Conservation (phyloP, 2,888 invertebrate genomes). For the Dendrolimus pini region DNA sequence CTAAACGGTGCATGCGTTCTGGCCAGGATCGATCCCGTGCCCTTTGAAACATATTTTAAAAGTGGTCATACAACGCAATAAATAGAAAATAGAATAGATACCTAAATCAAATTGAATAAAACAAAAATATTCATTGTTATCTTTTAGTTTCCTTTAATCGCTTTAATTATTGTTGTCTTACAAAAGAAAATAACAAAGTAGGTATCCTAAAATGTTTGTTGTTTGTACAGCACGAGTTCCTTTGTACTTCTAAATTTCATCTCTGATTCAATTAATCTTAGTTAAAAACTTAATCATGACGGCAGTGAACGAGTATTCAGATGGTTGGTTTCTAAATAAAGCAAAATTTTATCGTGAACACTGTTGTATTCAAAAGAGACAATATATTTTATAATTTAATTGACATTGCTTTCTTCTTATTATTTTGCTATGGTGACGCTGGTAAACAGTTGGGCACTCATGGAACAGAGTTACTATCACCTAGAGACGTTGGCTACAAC, state of each 20-base stretch:
- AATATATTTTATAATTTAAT: neutral
- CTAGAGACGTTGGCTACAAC: no score
- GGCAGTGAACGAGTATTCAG: constrained; percentile 11
- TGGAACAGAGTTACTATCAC: no score
- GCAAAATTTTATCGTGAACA: constrained; percentile 23
- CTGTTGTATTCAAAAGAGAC: constrained; percentile 10
- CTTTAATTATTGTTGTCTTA: constrained; percentile 6
- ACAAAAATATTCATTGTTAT: neutral
- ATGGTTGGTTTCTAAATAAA: neutral
- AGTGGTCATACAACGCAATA: no score
- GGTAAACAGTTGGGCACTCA: no score
- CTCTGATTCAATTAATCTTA: constrained; percentile 35
- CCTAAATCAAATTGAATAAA: no score
- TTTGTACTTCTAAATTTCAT: constrained; percentile 22
- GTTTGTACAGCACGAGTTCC: constrained; percentile 8
- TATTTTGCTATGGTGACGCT: no score
- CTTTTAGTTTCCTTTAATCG: neutral
- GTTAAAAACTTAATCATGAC: constrained; percentile 39
- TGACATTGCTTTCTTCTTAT: no score
- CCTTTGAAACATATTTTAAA: no score
- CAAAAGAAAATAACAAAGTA: constrained; percentile 10
- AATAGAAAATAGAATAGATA: no score
- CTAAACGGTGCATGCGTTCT: no score
- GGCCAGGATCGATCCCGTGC: no score
- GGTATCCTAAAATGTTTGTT: constrained; percentile 7